A percentile compares a stretch with the other conserved stretches of the same genome.
phyloP scores from a whole-genome alignment of 2,888 invertebrate genomes.

The Cheilosia scutellata region DNA sequence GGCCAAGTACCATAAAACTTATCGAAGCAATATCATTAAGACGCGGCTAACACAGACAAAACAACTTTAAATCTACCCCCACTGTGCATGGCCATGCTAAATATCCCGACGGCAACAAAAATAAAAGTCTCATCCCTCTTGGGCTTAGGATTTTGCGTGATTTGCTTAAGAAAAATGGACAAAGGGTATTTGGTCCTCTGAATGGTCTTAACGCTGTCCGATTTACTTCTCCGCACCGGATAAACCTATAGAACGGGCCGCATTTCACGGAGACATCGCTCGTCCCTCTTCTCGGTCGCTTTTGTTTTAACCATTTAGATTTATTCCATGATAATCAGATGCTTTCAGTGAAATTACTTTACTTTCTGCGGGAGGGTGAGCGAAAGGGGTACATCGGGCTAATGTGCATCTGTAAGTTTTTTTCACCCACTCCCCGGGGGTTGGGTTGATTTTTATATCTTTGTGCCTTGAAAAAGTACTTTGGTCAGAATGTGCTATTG shows the following conservation, averaged over 20 bases:
- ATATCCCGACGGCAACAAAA: background rate
- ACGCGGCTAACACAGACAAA: conserved; percentile 63
- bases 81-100: background rate
- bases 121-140: conserved; percentile 60
- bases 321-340: conserved; percentile 78
- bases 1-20: conserved; percentile 73
- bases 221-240: conserved; percentile 68
- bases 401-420: conserved; percentile 66
- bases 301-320: conserved; percentile 78
- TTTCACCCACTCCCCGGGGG: conserved; percentile 3
- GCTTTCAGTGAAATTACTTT: conserved; percentile 78
- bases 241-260: conserved; percentile 53
- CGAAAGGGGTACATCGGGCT: conserved; percentile 51
- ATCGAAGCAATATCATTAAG: conserved; percentile 72
- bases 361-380: conserved; percentile 42
- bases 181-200: conserved; percentile 64
- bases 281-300: conserved; percentile 24
- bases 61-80: conserved; percentile 52
- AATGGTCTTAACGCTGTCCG: conserved; percentile 64
- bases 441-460: conserved; percentile 68
- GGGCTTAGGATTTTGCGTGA: conserved; percentile 65
- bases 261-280: conserved; percentile 48
- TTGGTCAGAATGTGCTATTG: conserved; percentile 70
- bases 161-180: conserved; percentile 75
- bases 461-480: conserved; percentile 69